A percentile compares a stretch with the other conserved stretches of the same genome.
phyloP scores from a whole-genome alignment of 2,888 invertebrate species.

The Capitulum mitella region DNA sequence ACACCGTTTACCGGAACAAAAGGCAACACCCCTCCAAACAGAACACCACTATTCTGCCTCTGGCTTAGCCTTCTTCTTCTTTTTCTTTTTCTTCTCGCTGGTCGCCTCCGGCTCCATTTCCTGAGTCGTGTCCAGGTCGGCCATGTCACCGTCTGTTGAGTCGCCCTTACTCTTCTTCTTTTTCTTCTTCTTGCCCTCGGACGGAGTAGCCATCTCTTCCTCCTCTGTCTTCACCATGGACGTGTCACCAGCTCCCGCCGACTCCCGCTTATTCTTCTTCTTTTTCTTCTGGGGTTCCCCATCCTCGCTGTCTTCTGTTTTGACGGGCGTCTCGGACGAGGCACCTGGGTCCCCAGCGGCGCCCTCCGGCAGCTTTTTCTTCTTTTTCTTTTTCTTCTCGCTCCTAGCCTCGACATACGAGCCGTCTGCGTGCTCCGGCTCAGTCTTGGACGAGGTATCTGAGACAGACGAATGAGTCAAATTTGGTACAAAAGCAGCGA shows the following conservation, averaged over 20 bases:
- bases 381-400: background rate
- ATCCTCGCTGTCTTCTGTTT: constrained; percentile 48
- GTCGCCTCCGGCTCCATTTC: background rate
- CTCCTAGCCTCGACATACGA: background rate
- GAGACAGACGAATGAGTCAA: too few species aligned
- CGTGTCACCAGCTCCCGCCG: constrained; percentile 8
- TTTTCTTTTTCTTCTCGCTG: constrained; percentile 33
- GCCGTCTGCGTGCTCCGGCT: constrained; percentile 29
- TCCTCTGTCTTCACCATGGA: constrained; percentile 27
- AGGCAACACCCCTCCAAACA: too few species aligned
- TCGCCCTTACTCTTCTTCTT: constrained; percentile 31
- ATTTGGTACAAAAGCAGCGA: too few species aligned
- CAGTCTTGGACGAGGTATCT: background rate
- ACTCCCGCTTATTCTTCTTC: constrained; percentile 33
- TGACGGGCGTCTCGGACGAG: constrained; percentile 34
- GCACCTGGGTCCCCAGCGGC: constrained; percentile 26
- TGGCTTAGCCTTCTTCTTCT: constrained; percentile 29
- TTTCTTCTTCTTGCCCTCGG: constrained; percentile 34
- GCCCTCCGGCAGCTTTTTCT: constrained; percentile 26
- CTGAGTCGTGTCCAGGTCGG: background rate
- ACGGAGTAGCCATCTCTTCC: constrained; percentile 25
- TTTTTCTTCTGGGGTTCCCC: constrained; percentile 34
- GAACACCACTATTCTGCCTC: too few species aligned
- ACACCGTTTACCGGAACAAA: too few species aligned
- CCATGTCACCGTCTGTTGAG: background rate